phyloP scores from a whole-genome alignment of 2,888 invertebrate genomes.

The Thymelicus sylvestris region DNA sequence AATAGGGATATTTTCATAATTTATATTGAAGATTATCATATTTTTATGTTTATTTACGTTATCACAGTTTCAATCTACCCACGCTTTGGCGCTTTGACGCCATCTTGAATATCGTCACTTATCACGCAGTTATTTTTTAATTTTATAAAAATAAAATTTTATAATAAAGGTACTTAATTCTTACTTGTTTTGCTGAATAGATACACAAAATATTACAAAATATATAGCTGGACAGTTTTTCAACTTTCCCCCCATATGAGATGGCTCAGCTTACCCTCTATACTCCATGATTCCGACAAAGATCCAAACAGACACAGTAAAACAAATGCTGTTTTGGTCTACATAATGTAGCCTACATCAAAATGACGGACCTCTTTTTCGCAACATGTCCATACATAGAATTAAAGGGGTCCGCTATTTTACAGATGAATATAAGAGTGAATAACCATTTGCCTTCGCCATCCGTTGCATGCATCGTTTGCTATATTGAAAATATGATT shows the following conservation, averaged over 20 bases:
- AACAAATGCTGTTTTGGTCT: no score
- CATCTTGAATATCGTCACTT: not conserved
- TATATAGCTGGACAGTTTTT: no score
- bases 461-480: conserved; percentile 1
- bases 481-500: conserved; percentile 13
- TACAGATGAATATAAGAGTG: not conserved
- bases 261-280: no score
- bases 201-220: no score
- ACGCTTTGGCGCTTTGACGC: not conserved
- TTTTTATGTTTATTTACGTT: not conserved
- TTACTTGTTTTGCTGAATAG: no score
- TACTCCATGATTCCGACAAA: no score
- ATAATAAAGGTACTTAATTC: no score
- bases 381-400: not conserved
- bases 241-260: no score
- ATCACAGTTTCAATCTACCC: not conserved
- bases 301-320: no score
- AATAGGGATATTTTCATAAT: not conserved
- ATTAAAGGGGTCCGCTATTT: not conserved
- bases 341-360: not conserved
- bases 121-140: no score
- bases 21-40: not conserved
- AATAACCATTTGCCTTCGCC: not conserved
- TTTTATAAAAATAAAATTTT: no score
- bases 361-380: not conserved